Evolutionary conservation across 2,113 vertebrate genomes (phyloP), one percentile per base, ranked within the genome.

Genomic region (Epinephelus fuscoguttatus): DNA sequence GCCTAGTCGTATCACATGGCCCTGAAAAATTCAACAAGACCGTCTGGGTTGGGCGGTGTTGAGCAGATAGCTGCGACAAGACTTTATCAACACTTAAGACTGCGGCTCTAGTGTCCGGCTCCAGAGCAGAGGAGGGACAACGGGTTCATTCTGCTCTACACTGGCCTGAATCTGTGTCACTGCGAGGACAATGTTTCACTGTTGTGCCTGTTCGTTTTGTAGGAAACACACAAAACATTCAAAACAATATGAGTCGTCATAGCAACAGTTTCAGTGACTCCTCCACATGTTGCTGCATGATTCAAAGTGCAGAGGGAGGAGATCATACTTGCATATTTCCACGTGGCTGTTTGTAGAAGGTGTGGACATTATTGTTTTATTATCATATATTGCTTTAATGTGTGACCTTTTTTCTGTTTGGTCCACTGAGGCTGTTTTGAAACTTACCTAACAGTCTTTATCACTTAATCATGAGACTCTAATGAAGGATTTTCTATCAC

Each of bases 1-100:
- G 88, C 74, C 67, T 21, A 75, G 82, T 80, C 63, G 69, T 85
- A 94, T 95, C 92, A 81, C 89, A 93, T 94, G 83, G 64, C 94
- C 83, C 71, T 95, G 80, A 95, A 95, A 95, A 91, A 95, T 95
- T 95, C 86, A 94, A 85, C 89, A 94, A 76, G 80, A 88, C 72
- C 15, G 82, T 91, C 92, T 84, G 60, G 64, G 76, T 61, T 55
- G 75, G 62, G 13, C 15, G 11, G 64, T n/a, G 77, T 68, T 80
- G 50, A 74, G 74, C 50, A 74, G 83, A 76, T n/a, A 50, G 50
- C 71, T 59, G n/a, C 9, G 19, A 52, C 78, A 70, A 89, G 78
- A 82, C 80, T 86, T 85, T 53, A 80, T 79, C 85, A 81, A 73
- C 89, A 78, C 73, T 84, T 82, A 81, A 85, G 67, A 78, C 60